These are phyloP conservation scores for Leptobrachium leishanense DNA, from an alignment of 2,113 vertebrate genomes.

Conservation along the genomic window DNA sequence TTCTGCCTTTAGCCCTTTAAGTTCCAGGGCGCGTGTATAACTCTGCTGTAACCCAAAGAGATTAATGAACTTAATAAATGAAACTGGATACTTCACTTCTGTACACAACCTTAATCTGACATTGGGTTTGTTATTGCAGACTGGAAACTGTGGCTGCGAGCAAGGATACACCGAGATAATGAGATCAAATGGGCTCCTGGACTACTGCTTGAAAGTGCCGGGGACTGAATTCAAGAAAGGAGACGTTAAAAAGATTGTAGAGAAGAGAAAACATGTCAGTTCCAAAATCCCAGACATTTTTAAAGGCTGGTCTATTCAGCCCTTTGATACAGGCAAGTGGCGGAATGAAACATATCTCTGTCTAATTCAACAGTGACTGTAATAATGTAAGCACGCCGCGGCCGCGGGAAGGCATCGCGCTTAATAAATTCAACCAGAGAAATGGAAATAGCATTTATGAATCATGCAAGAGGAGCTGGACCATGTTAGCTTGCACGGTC, in stretches of 20 bases:
- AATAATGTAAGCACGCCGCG: not conserved
- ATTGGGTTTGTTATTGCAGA: constrained; percentile 66
- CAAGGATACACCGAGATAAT: constrained; percentile 92
- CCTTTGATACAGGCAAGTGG: constrained; percentile 85
- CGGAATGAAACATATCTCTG: not conserved
- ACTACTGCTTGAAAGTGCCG: constrained; percentile 96
- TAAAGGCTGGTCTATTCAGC: constrained; percentile 90
- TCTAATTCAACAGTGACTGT: not conserved
- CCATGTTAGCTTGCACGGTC: too few species aligned
- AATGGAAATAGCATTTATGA: too few species aligned
- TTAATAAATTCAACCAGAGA: not conserved
- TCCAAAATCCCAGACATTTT: constrained; percentile 89
- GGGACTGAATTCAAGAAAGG: constrained; percentile 91
- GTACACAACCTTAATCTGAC: not conserved
- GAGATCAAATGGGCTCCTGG: constrained; percentile 91
- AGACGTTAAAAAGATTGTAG: constrained; percentile 89
- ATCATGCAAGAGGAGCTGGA: too few species aligned
- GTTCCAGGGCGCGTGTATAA: too few species aligned
- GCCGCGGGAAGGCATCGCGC: not conserved
- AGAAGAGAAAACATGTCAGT: constrained; percentile 84
- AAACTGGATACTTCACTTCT: too few species aligned
- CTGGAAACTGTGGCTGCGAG: constrained; percentile 92
- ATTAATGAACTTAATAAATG: too few species aligned
- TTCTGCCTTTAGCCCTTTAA: too few species aligned
- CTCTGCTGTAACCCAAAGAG: too few species aligned